A percentile compares a stretch with the other conserved stretches of the same genome.
These are phyloP conservation scores for Odontomachus brunneus DNA, from an alignment of 1,140 invertebrate genomes.

Conservation along the genomic window DNA sequence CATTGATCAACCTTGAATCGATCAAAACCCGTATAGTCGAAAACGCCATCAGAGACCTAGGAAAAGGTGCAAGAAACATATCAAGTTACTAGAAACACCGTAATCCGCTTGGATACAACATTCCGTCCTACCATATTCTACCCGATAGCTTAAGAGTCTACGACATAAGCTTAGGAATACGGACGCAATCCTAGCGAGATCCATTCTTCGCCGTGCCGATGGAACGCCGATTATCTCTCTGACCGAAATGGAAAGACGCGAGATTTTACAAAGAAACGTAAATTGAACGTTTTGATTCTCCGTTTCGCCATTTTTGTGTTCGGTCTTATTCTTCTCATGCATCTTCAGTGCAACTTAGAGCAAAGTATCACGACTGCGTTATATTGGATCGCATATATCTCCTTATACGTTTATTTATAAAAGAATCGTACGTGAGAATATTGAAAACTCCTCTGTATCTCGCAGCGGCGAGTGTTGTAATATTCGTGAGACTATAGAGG, in stretches of 20 bases:
- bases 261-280: background rate
- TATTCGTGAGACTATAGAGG: background rate
- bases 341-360: no score
- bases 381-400: background rate
- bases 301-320: no score
- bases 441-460: conserved; percentile 13
- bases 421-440: conserved; percentile 26
- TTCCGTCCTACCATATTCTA: conserved; percentile 26
- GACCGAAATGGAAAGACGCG: background rate
- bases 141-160: conserved; percentile 41
- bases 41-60: background rate
- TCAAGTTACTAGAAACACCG: conserved; percentile 18
- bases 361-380: no score
- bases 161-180: conserved; percentile 27
- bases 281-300: background rate
- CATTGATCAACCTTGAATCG: no score
- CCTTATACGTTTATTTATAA: background rate
- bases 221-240: conserved; percentile 16
- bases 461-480: no score
- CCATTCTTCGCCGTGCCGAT: conserved; percentile 27
- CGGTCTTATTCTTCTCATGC: no score
- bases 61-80: conserved; percentile 12
- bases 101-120: conserved; percentile 14
- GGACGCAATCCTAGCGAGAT: conserved; percentile 12
- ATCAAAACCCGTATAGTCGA: no score